phyloP scores from a whole-genome alignment of 2,113 vertebrate species.

The Semicossyphus pulcher region DNA sequence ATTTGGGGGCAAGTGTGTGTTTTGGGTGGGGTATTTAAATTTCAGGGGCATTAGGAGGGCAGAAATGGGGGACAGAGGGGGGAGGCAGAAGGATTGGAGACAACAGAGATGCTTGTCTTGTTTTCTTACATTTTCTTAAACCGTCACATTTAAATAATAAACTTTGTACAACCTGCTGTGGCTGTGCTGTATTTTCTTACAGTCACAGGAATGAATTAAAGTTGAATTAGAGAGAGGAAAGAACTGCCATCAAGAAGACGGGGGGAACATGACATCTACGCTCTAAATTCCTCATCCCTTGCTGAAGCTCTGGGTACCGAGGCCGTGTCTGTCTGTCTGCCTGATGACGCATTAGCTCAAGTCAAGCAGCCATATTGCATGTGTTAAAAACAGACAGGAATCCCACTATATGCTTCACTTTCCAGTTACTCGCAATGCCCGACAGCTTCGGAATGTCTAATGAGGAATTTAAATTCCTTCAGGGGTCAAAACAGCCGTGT shows the following conservation, averaged over 20 bases:
- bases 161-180: neutral
- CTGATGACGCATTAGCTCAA: constrained; percentile 56
- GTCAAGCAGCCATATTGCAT: constrained; percentile 32
- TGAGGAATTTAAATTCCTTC: constrained; percentile 51
- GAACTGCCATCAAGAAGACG: constrained; percentile 64
- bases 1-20: constrained; percentile 57
- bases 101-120: neutral
- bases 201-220: constrained; percentile 13
- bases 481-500: constrained; percentile 39
- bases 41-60: constrained; percentile 52
- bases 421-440: constrained; percentile 7
- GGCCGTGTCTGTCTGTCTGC: constrained; percentile 56
- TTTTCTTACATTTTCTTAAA: constrained; percentile 4
- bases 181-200: neutral
- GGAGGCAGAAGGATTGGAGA: neutral
- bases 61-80: constrained; percentile 21
- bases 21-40: constrained; percentile 68
- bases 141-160: neutral
- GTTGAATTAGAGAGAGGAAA: constrained; percentile 17
- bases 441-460: constrained; percentile 52
- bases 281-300: constrained; percentile 74
- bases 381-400: constrained; percentile 47
- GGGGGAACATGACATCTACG: constrained; percentile 68
- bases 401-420: constrained; percentile 30
- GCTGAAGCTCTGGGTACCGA: constrained; percentile 53